Conservation (phyloP, 2,888 invertebrate genomes). For the Cetonia aurata region DNA sequence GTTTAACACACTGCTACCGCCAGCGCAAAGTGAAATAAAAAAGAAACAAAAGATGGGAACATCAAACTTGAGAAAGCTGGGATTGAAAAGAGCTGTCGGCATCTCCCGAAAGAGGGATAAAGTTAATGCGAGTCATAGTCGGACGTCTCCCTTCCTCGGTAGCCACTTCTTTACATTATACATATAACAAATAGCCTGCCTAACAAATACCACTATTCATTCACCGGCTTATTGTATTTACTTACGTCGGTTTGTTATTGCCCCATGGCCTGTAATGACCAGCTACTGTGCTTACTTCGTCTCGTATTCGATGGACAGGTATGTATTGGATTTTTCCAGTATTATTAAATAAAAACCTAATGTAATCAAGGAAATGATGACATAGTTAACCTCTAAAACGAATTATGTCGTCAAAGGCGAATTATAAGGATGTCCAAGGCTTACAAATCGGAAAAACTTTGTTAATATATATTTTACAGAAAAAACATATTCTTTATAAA, state of each 20-base stretch:
- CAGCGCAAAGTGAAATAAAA: slow-evolving; percentile 28
- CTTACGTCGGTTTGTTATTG: slow-evolving; percentile 59
- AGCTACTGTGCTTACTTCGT: slow-evolving; percentile 52
- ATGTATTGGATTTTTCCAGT: background rate
- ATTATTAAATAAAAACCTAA: too few species aligned
- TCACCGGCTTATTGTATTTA: slow-evolving; percentile 59
- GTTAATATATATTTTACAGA: too few species aligned
- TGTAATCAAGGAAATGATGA: too few species aligned
- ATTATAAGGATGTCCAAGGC: too few species aligned
- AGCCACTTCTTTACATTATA: slow-evolving; percentile 44
- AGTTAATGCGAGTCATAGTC: slow-evolving; percentile 39
- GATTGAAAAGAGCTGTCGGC: slow-evolving; percentile 33
- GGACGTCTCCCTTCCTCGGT: background rate
- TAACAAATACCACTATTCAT: slow-evolving; percentile 58
- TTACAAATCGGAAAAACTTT: too few species aligned
- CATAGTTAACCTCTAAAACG: too few species aligned
- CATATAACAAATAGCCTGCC: slow-evolving; percentile 54
- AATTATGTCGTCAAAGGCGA: too few species aligned
- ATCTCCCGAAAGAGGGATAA: slow-evolving; percentile 40
- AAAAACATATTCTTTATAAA: too few species aligned
- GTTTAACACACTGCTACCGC: slow-evolving; percentile 34
- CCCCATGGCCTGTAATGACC: slow-evolving; percentile 60
- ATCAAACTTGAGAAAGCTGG: slow-evolving; percentile 35
- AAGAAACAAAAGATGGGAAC: slow-evolving; percentile 27
- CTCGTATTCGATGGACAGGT: slow-evolving; percentile 15